Evolutionary conservation across 2,797 vertebrate genomes (phyloP).

Genomic region (Acrossocheilus wenchowensis): DNA sequence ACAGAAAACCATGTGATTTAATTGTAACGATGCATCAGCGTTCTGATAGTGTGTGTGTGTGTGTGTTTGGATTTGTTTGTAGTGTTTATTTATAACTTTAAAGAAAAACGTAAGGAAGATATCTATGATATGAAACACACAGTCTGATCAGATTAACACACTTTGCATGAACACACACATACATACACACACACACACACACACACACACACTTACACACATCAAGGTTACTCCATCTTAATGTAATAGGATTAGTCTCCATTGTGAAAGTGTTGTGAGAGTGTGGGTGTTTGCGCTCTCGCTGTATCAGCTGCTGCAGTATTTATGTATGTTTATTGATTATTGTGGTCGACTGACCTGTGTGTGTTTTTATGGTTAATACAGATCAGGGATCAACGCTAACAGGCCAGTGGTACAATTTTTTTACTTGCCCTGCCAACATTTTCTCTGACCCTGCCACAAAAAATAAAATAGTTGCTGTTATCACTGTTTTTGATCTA

Average conservation of each 20-base stretch:
- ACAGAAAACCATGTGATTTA: background rate
- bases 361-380: background rate
- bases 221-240: slow-evolving; percentile 22
- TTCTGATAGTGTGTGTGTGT: background rate
- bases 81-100: background rate
- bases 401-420: too few relatives aligned
- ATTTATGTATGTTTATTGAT: background rate
- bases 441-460: too few relatives aligned
- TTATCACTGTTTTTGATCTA: too few relatives aligned
- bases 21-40: background rate
- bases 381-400: background rate
- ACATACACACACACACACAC: slow-evolving; percentile 25
- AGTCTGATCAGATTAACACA: slow-evolving; percentile 22
- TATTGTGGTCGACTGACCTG: background rate
- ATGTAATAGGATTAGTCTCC: slow-evolving; percentile 26
- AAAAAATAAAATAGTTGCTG: background rate
- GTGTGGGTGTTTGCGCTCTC: background rate
- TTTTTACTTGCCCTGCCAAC: too few relatives aligned
- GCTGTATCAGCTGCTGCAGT: background rate
- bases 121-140: background rate
- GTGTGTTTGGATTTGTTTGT: background rate
- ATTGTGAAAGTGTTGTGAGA: background rate
- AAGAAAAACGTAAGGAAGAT: background rate
- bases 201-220: background rate
- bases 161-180: background rate